Percentiles rank a stretch among this genome's conserved stretches.
Conservation (phyloP, 2,113 vertebrate genomes). For the Phycodurus eques region DNA sequence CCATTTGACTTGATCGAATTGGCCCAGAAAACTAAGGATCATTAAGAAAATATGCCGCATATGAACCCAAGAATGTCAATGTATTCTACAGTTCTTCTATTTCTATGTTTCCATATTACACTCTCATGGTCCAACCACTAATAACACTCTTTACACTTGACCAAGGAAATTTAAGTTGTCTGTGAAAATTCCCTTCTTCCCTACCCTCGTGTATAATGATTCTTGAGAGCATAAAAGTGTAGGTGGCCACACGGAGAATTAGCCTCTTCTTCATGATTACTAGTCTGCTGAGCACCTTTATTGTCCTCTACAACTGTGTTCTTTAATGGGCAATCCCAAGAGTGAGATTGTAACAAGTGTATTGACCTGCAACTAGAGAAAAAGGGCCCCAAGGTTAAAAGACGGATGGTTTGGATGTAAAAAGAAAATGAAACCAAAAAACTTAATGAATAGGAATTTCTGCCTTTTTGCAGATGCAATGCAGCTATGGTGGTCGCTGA, state of each 20-base stretch:
- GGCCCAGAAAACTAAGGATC: neutral
- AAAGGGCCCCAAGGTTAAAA: slow-evolving; percentile 52
- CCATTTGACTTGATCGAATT: neutral
- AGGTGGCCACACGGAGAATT: slow-evolving; percentile 33
- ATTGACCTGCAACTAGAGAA: slow-evolving; percentile 47
- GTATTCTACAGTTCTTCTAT: slow-evolving; percentile 4
- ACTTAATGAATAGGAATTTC: neutral
- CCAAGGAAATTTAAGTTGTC: slow-evolving; percentile 37
- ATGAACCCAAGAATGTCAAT: neutral
- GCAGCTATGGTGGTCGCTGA: no score
- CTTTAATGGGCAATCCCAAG: slow-evolving; percentile 54
- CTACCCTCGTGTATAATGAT: slow-evolving; percentile 35
- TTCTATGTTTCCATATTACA: slow-evolving; percentile 13
- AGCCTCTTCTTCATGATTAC: slow-evolving; percentile 36
- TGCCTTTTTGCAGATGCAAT: no score
- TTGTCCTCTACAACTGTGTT: slow-evolving; percentile 50
- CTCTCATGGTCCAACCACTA: slow-evolving; percentile 7
- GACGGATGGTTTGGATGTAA: slow-evolving; percentile 25
- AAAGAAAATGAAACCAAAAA: neutral
- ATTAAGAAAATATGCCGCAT: neutral
- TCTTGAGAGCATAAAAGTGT: slow-evolving; percentile 30
- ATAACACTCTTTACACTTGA: slow-evolving; percentile 34
- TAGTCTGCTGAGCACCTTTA: slow-evolving; percentile 38
- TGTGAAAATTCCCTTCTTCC: slow-evolving; percentile 29
- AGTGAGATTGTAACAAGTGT: slow-evolving; percentile 43